Percentiles rank a stretch among this genome's conserved stretches.
Conservation (phyloP, 1,140 invertebrate species). For the Epicauta chinensis region DNA sequence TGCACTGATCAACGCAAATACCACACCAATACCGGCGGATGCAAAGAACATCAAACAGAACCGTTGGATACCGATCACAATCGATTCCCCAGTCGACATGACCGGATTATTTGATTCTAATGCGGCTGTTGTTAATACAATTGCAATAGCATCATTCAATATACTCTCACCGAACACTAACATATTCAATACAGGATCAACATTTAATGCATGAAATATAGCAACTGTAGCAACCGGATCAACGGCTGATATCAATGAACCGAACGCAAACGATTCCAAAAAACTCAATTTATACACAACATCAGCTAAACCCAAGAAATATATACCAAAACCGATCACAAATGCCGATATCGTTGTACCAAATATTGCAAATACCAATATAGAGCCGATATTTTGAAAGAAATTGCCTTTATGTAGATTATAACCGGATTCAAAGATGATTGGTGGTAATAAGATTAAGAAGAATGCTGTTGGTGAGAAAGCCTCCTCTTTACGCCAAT, state of each 20-base stretch:
- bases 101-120: constrained; percentile 67
- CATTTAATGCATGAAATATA: constrained; percentile 95
- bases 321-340: constrained; percentile 90
- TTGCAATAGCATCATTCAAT: constrained; percentile 96
- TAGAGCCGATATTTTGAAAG: constrained; percentile 95
- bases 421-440: constrained; percentile 98
- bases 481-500: constrained; percentile 94
- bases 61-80: constrained; percentile 82
- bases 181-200: constrained; percentile 96
- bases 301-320: constrained; percentile 82
- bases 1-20: constrained; percentile 91
- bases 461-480: constrained; percentile 98
- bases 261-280: constrained; percentile 97
- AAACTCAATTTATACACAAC: constrained; percentile 88
- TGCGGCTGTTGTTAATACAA: constrained; percentile 90
- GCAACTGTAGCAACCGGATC: constrained; percentile 97
- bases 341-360: constrained; percentile 94
- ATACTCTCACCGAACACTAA: constrained; percentile 98
- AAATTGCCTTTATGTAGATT: constrained; percentile 99
- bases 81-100: constrained; percentile 71
- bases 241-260: constrained; percentile 96
- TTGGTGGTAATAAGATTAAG: constrained; percentile 91
- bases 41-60: constrained; percentile 99
- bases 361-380: constrained; percentile 92
- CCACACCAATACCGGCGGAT: constrained; percentile 93